Percentiles rank a stretch among this genome's conserved stretches.
Evolutionary conservation across 2,888 invertebrate species (phyloP).

Genomic region (Andrena flavipes): DNA sequence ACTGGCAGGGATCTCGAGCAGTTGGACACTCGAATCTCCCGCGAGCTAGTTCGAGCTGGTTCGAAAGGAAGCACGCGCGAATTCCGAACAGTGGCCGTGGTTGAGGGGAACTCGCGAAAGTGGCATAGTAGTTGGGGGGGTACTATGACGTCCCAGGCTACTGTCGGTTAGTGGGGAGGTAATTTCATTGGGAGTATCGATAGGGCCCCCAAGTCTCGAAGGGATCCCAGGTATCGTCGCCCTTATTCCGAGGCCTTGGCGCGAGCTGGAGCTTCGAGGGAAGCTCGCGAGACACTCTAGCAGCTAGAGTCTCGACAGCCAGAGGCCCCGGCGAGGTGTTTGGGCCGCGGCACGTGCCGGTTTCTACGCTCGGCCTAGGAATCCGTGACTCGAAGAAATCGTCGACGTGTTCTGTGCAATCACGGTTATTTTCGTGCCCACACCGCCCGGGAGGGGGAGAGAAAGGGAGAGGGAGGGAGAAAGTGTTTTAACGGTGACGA

Average conservation of each 20-base stretch:
- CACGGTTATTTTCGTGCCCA: slow-evolving; percentile 58
- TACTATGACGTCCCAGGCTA: neutral
- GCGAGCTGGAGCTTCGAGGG: neutral
- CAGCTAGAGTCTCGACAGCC: slow-evolving; percentile 10
- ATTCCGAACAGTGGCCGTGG: neutral
- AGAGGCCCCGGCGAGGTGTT: slow-evolving; percentile 5
- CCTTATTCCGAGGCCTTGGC: neutral
- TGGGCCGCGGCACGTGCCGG: slow-evolving; percentile 45
- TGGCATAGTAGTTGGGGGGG: neutral
- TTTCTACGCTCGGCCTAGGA: slow-evolving; percentile 32
- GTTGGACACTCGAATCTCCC: slow-evolving; percentile 1
- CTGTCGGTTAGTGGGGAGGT: neutral
- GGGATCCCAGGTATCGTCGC: neutral
- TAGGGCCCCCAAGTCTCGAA: neutral
- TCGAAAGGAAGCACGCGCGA: neutral
- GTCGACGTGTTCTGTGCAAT: slow-evolving; percentile 56
- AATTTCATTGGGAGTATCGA: neutral
- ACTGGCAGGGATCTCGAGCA: neutral
- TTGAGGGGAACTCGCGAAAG: neutral
- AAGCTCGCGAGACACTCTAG: slow-evolving; percentile 22
- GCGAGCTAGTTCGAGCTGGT: neutral
- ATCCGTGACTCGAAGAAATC: slow-evolving; percentile 59
- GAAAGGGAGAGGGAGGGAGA: slow-evolving; percentile 39
- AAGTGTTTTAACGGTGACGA: slow-evolving; percentile 62
- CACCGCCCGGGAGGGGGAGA: slow-evolving; percentile 4